These are phyloP conservation scores for Promerops cafer DNA, from an alignment of 2,113 vertebrate species.

Conservation along the genomic window DNA sequence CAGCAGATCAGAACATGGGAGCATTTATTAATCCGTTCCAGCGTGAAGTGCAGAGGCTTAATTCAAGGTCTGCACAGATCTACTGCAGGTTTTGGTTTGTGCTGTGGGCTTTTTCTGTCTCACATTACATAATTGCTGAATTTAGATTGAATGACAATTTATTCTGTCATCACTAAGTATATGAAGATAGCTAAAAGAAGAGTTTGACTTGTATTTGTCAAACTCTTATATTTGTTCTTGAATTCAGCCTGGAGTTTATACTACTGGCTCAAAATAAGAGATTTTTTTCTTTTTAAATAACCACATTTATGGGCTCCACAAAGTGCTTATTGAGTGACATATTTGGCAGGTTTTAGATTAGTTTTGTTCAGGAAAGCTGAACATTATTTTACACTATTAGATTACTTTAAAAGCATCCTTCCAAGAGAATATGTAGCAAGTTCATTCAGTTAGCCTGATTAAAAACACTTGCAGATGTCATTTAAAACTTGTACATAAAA, in stretches of 20 bases:
- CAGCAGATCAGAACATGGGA: not conserved
- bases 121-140: not conserved
- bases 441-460: not conserved
- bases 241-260: not conserved
- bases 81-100: not conserved
- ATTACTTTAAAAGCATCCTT: slow-evolving; percentile 26
- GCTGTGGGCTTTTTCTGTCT: not conserved
- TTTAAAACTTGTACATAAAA: not conserved
- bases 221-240: not conserved
- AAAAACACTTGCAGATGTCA: not conserved
- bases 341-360: not conserved
- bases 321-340: not conserved
- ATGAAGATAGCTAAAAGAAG: not conserved
- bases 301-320: not conserved
- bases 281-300: not conserved
- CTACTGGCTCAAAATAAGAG: not conserved
- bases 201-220: not conserved
- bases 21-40: not conserved
- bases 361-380: not conserved
- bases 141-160: not conserved
- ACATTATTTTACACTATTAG: slow-evolving; percentile 8
- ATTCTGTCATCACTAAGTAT: not conserved
- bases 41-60: not conserved
- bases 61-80: not conserved
- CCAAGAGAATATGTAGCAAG: not conserved